Conservation (phyloP, 2,113 vertebrate genomes). For the Eidolon helvum region DNA sequence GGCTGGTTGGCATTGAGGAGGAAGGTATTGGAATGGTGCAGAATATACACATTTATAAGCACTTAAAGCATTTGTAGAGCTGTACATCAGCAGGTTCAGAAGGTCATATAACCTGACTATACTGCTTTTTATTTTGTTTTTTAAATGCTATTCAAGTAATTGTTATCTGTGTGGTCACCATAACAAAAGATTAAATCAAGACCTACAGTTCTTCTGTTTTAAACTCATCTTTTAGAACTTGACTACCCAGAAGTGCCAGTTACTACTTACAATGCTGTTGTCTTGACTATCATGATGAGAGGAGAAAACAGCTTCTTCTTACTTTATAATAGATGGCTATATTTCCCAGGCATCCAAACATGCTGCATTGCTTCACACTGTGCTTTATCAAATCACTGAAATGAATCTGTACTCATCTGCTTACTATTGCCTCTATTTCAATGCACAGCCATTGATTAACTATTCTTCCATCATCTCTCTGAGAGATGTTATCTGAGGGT, state of each 20-base stretch:
- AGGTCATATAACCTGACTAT: neutral
- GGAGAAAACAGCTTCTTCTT: neutral
- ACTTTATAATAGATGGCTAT: neutral
- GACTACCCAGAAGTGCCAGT: neutral
- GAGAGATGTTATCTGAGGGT: neutral
- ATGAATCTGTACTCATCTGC: neutral
- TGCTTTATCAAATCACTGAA: neutral
- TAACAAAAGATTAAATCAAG: neutral
- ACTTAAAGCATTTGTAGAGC: neutral
- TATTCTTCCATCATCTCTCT: neutral
- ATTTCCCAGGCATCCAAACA: neutral
- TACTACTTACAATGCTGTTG: neutral
- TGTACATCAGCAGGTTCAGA: neutral
- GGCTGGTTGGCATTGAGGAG: neutral
- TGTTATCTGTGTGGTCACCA: neutral
- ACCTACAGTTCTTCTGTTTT: neutral
- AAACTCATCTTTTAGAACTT: neutral
- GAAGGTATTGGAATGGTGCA: neutral
- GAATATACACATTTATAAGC: neutral
- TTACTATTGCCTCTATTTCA: neutral
- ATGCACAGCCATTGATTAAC: neutral
- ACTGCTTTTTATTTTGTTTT: constrained; percentile 5
- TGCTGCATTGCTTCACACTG: neutral
- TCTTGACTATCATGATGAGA: neutral
- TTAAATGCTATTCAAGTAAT: neutral